Evolutionary conservation across 2,888 invertebrate species (phyloP).

Genomic region (Xanthorhoe designata): DNA sequence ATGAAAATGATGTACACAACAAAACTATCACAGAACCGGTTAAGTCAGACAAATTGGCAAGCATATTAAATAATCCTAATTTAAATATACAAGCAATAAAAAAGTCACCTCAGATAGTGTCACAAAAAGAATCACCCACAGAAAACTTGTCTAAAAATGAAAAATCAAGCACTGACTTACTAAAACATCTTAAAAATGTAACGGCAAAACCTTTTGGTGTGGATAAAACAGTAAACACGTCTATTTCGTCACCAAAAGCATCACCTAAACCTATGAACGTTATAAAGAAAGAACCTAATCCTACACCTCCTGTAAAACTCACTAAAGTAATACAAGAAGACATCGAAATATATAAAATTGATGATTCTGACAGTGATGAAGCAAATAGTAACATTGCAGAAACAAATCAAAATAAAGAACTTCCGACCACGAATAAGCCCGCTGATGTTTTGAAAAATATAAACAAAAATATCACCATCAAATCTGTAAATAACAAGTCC

Average conservation of each 20-base stretch:
- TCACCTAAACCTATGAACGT: slow-evolving; percentile 40
- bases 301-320: slow-evolving; percentile 39
- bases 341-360: slow-evolving; percentile 75
- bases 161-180: slow-evolving; percentile 55
- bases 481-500: slow-evolving; percentile 48
- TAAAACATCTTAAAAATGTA: slow-evolving; percentile 66
- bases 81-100: slow-evolving; percentile 38
- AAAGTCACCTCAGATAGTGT: slow-evolving; percentile 29
- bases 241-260: slow-evolving; percentile 39
- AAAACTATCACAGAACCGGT: slow-evolving; percentile 24
- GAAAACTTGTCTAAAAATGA: slow-evolving; percentile 37
- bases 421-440: slow-evolving; percentile 22
- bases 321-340: slow-evolving; percentile 57
- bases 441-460: slow-evolving; percentile 58
- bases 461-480: slow-evolving; percentile 65
- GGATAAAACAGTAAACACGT: slow-evolving; percentile 27
- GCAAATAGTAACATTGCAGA: slow-evolving; percentile 40
- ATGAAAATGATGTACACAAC: slow-evolving; percentile 44
- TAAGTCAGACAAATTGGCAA: slow-evolving; percentile 25
- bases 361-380: slow-evolving; percentile 77
- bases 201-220: slow-evolving; percentile 60
- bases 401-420: slow-evolving; percentile 36
- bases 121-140: slow-evolving; percentile 37
- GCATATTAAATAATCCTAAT: slow-evolving; percentile 38
- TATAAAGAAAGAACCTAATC: slow-evolving; percentile 39